Percentiles rank a stretch among this genome's conserved stretches.
These are phyloP conservation scores for Amblyjoppa proteus DNA, from an alignment of 2,888 invertebrate species.

Conservation along the genomic window DNA sequence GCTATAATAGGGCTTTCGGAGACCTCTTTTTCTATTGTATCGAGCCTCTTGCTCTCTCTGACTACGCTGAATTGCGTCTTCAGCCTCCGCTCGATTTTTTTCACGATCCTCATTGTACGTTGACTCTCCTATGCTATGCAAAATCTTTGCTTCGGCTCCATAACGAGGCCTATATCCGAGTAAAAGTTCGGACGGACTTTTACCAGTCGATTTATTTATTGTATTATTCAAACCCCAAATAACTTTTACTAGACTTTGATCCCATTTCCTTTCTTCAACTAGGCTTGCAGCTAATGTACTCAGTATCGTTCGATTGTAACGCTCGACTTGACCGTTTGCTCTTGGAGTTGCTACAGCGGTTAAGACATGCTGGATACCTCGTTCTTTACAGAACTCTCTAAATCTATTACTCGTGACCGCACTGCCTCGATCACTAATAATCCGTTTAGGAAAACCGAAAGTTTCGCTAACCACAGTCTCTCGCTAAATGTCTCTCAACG, in stretches of 20 bases:
- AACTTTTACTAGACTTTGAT: constrained; percentile 25
- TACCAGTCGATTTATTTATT: constrained; percentile 59
- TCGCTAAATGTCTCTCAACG: background rate
- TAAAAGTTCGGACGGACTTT: constrained; percentile 55
- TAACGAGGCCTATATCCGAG: constrained; percentile 61
- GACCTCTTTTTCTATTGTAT: constrained; percentile 58
- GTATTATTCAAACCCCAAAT: constrained; percentile 64
- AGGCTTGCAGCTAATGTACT: constrained; percentile 66
- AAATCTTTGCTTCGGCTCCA: constrained; percentile 49
- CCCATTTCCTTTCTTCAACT: constrained; percentile 53
- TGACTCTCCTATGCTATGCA: constrained; percentile 41
- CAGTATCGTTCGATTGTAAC: constrained; percentile 72
- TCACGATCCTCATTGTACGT: constrained; percentile 5
- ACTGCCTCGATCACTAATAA: constrained; percentile 35
- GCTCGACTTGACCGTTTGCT: constrained; percentile 74
- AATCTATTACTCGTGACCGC: constrained; percentile 50
- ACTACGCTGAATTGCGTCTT: constrained; percentile 22
- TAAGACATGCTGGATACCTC: constrained; percentile 67
- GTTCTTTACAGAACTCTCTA: constrained; percentile 5
- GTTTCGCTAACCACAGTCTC: background rate
- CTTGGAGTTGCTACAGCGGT: constrained; percentile 39
- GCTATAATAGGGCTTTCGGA: constrained; percentile 17
- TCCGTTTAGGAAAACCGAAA: constrained; percentile 20
- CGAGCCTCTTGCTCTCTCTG: constrained; percentile 49
- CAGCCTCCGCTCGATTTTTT: background rate